A percentile compares a stretch with the other conserved stretches of the same genome.
Conservation (phyloP, 1,140 invertebrate species). For the Oppia nitens region DNA sequence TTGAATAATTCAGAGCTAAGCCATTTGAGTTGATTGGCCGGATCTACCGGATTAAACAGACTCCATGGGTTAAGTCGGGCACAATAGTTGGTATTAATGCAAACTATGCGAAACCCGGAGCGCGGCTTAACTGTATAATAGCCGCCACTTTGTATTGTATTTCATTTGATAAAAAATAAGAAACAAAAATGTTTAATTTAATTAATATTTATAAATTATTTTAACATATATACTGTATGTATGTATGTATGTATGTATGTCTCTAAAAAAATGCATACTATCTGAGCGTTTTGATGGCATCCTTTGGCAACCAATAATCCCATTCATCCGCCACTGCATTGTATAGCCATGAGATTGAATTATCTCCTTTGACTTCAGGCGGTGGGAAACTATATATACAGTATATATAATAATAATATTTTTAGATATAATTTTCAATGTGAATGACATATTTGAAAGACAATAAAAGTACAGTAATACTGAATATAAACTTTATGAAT, state of each 20-base stretch:
- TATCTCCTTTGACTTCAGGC: slow-evolving; percentile 61
- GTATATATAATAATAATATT: neutral
- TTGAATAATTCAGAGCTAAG: slow-evolving; percentile 79
- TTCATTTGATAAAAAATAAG: no score
- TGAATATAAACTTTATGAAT: no score
- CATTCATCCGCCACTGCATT: slow-evolving; percentile 68
- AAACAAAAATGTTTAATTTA: no score
- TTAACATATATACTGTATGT: no score
- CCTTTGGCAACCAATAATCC: slow-evolving; percentile 70
- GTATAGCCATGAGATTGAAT: slow-evolving; percentile 78
- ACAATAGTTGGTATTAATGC: slow-evolving; percentile 85
- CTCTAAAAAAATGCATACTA: slow-evolving; percentile 25
- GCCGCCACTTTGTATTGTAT: slow-evolving; percentile 48
- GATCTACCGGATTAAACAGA: slow-evolving; percentile 70
- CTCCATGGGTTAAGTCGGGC: slow-evolving; percentile 59
- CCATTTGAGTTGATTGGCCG: slow-evolving; percentile 85
- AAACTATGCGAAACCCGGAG: slow-evolving; percentile 71
- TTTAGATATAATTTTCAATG: neutral
- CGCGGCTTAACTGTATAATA: slow-evolving; percentile 75
- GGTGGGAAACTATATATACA: slow-evolving; percentile 59
- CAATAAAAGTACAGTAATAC: neutral
- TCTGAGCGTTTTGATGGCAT: slow-evolving; percentile 61
- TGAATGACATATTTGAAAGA: neutral
- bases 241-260: no score
- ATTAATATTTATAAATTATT: no score